phyloP scores from a whole-genome alignment of 1,140 invertebrate species.

The Eubasilissa regina region DNA sequence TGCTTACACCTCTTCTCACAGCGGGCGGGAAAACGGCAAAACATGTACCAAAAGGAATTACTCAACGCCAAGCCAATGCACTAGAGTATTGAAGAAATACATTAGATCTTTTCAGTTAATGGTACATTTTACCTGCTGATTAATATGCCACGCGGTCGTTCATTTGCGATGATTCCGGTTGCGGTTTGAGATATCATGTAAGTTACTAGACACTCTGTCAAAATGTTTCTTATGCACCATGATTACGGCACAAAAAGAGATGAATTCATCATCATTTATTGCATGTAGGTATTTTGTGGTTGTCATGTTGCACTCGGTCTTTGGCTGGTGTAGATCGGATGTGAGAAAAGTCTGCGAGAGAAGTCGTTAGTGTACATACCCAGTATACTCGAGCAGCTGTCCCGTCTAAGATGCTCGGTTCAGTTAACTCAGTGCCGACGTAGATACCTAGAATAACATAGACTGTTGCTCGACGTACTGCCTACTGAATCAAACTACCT shows the following conservation, averaged over 20 bases:
- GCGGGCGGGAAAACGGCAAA: neutral
- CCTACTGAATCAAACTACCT: no score
- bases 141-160: slow-evolving; percentile 18
- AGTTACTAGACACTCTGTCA: neutral
- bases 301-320: neutral
- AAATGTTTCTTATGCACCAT: neutral
- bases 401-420: neutral
- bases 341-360: slow-evolving; percentile 24
- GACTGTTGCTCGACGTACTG: no score
- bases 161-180: slow-evolving; percentile 31
- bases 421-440: neutral
- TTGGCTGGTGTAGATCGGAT: slow-evolving; percentile 22
- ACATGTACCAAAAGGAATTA: slow-evolving; percentile 3
- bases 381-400: slow-evolving; percentile 1
- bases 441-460: no score
- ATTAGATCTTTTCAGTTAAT: neutral
- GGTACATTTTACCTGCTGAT: neutral
- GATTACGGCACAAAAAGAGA: neutral
- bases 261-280: neutral
- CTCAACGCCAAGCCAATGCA: neutral
- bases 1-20: neutral
- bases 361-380: slow-evolving; percentile 9
- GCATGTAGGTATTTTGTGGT: neutral
- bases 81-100: neutral
- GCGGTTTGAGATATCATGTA: neutral